These are phyloP conservation scores for Ommatoiulus sabulosus DNA, from an alignment of 2,888 invertebrate species.

Conservation along the genomic window DNA sequence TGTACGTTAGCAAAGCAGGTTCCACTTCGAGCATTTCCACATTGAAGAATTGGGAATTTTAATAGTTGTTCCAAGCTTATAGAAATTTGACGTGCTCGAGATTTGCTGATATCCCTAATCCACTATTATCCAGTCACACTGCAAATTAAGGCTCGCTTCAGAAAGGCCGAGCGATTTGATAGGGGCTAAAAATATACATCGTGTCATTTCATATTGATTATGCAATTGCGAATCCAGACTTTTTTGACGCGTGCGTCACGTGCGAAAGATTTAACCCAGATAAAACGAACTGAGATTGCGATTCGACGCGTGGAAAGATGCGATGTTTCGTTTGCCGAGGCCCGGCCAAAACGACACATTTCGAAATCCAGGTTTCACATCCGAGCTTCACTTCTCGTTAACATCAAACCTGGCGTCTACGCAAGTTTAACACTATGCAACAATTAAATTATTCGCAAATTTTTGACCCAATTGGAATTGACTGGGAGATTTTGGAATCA, in stretches of 20 bases:
- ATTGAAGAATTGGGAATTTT: neutral
- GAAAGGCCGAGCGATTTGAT: neutral
- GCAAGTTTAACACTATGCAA: neutral
- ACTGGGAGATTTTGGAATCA: neutral
- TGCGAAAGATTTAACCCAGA: slow-evolving; percentile 1
- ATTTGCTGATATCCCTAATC: neutral
- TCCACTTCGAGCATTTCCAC: no score
- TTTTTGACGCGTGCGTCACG: neutral
- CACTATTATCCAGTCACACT: neutral
- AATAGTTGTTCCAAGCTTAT: neutral
- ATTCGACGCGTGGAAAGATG: neutral
- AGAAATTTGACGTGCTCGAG: neutral
- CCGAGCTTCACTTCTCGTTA: neutral
- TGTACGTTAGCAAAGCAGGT: no score
- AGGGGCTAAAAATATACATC: slow-evolving; percentile 1
- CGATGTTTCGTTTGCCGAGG: neutral
- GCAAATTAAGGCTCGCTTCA: neutral
- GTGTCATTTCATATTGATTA: slow-evolving; percentile 1
- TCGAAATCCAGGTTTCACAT: neutral
- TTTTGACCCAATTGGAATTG: neutral
- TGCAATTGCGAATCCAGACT: neutral
- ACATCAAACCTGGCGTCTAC: neutral
- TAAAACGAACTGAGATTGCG: neutral
- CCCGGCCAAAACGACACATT: neutral
- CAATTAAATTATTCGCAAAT: neutral